Evolutionary conservation across 2,113 vertebrate genomes (phyloP).

Genomic region (Poeciliopsis prolifica): DNA sequence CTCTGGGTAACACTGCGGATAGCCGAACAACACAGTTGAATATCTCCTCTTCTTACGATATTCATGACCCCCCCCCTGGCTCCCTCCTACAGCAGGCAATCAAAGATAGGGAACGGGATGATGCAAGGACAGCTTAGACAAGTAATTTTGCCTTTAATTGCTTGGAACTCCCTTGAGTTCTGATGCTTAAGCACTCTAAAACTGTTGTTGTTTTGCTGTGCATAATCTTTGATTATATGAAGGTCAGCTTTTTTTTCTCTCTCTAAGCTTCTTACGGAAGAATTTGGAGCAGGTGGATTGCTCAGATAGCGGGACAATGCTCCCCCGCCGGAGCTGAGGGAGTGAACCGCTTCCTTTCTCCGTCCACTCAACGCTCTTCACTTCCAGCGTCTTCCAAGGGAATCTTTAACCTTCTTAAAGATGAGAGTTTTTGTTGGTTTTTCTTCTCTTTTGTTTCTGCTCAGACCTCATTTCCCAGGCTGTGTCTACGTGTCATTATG

Average conservation of each 20-base stretch:
- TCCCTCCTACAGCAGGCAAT: conserved; percentile 47
- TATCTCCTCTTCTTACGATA: conserved; percentile 47
- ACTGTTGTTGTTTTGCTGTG: conserved; percentile 73
- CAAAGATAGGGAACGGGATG: conserved; percentile 41
- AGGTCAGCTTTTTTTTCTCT: conserved; percentile 68
- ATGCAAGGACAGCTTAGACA: conserved; percentile 74
- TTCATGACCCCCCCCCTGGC: conserved; percentile 51
- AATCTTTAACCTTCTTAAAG: conserved; percentile 29
- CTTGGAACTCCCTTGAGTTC: conserved; percentile 67
- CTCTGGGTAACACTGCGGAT: conserved; percentile 43
- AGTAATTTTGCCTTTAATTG: conserved; percentile 80
- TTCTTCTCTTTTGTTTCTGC: conserved; percentile 35
- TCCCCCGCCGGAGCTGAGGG: conserved; percentile 25
- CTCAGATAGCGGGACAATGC: conserved; percentile 50
- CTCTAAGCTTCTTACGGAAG: conserved; percentile 73
- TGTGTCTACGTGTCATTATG: conserved; percentile 75
- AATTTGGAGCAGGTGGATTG: conserved; percentile 73
- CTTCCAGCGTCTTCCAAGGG: conserved; percentile 8
- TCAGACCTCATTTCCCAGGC: conserved; percentile 63
- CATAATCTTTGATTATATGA: conserved; percentile 78
- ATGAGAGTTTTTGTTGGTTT: conserved; percentile 19
- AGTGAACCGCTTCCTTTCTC: conserved; percentile 18
- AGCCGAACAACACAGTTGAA: conserved; percentile 32
- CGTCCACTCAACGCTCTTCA: conserved; percentile 23
- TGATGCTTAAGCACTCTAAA: conserved; percentile 70